Conservation (phyloP, 2,113 vertebrate species). For the Lipotes vexillifer region DNA sequence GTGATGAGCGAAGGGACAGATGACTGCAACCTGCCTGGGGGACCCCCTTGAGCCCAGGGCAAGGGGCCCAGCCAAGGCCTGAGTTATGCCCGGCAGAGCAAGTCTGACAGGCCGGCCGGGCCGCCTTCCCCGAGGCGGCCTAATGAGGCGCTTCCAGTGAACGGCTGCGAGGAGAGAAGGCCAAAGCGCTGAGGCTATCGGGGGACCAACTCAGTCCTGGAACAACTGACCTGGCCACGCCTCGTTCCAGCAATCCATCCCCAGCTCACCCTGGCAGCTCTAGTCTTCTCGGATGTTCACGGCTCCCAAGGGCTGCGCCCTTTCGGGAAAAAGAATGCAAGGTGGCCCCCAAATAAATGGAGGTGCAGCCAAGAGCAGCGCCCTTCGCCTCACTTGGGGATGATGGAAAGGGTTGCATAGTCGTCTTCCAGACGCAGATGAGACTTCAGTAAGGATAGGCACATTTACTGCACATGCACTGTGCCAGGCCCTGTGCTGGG, state of each 20-base stretch:
- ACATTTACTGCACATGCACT: fast-evolving
- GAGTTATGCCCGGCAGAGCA: background rate
- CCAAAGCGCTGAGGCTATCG: background rate
- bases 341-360: background rate
- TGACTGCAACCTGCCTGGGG: background rate
- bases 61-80: background rate
- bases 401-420: background rate
- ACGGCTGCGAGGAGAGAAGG: background rate
- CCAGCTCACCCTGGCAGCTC: background rate
- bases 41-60: background rate
- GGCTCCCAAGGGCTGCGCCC: background rate
- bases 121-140: background rate
- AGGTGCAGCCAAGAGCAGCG: background rate
- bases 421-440: background rate
- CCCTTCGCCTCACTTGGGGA: background rate
- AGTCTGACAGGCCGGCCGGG: background rate
- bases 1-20: background rate
- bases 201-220: background rate
- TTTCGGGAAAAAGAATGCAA: background rate
- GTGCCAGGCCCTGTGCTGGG: background rate
- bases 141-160: background rate
- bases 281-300: no score
- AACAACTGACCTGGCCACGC: fast-evolving
- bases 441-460: no score
- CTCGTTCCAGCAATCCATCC: background rate